Evolutionary conservation across 2,888 invertebrate genomes (phyloP).

Genomic region (Malthinus seriepunctatus): DNA sequence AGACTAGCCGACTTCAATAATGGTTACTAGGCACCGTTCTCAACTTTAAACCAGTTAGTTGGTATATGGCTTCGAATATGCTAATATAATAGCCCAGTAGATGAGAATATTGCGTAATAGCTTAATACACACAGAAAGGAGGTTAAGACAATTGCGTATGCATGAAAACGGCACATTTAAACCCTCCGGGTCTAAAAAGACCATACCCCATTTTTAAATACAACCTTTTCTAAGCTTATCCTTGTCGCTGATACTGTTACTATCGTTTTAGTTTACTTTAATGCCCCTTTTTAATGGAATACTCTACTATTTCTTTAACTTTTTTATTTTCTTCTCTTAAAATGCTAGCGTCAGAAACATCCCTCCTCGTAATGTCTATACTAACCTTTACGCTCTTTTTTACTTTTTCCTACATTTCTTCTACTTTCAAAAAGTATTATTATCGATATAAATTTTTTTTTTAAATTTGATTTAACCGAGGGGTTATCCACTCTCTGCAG

Average conservation of each 20-base stretch:
- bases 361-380: conserved; percentile 2
- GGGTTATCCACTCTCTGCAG: no score
- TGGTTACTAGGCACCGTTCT: conserved; percentile 31
- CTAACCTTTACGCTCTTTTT: conserved; percentile 14
- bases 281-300: conserved; percentile 18
- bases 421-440: no score
- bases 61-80: conserved; percentile 51
- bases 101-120: conserved; percentile 51
- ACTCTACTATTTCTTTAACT: conserved; percentile 14
- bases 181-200: conserved; percentile 15
- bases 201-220: conserved; percentile 12
- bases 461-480: no score
- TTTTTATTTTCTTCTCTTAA: conserved; percentile 15
- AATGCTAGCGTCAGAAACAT: conserved; percentile 15
- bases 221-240: conserved; percentile 17
- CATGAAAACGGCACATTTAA: conserved; percentile 34
- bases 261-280: conserved; percentile 16
- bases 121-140: conserved; percentile 48
- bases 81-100: conserved; percentile 50
- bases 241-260: conserved; percentile 19
- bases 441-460: no score
- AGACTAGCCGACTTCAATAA: conserved; percentile 43
- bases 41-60: conserved; percentile 42
- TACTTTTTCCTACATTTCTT: no score
- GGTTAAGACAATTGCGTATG: conserved; percentile 50